These are phyloP conservation scores for Sarcoramphus papa DNA, from an alignment of 2,797 vertebrate genomes.

Conservation along the genomic window DNA sequence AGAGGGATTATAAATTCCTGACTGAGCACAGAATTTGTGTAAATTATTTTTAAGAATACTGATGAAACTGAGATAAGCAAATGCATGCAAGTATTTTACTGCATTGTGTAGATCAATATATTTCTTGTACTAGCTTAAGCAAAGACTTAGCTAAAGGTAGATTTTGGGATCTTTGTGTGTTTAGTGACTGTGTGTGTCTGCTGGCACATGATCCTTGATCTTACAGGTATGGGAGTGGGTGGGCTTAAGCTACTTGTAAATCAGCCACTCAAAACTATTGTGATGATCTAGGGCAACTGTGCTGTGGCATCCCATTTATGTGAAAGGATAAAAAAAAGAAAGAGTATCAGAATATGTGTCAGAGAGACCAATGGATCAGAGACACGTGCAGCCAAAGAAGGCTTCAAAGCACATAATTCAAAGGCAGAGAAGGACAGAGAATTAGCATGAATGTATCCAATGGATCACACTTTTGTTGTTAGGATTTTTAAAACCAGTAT, in stretches of 20 bases:
- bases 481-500: not conserved
- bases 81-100: not conserved
- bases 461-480: not conserved
- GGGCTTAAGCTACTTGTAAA: not conserved
- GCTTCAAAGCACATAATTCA: not conserved
- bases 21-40: not conserved
- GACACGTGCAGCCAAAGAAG: not conserved
- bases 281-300: not conserved
- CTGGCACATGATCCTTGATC: not conserved
- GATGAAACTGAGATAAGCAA: not conserved
- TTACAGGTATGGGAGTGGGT: not conserved
- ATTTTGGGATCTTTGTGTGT: not conserved
- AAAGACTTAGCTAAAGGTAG: not conserved
- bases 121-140: not conserved
- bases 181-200: not conserved
- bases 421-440: not conserved
- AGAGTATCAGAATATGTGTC: not conserved
- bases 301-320: not conserved
- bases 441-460: not conserved
- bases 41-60: slow-evolving; percentile 7
- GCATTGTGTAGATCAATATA: not conserved
- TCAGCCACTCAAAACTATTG: not conserved
- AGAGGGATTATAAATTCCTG: slow-evolving; percentile 1
- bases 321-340: not conserved
- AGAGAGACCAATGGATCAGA: not conserved